Evolutionary conservation across 2,113 vertebrate genomes (phyloP), one percentile per base, ranked within the genome.

Genomic region (Alouatta palliata): DNA sequence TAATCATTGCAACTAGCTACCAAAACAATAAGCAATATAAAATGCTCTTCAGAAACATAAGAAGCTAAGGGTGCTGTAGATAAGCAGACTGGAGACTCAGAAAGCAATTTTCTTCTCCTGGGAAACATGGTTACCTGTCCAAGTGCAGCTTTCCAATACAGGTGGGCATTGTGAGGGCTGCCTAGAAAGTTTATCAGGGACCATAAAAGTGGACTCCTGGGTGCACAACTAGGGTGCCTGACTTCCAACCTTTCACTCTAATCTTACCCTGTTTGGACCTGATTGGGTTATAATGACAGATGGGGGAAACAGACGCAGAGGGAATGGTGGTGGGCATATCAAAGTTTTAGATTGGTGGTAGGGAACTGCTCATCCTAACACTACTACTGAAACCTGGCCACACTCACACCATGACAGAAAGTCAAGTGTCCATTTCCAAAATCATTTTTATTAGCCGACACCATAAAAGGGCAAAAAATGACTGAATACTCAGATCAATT

Each of bases 401-500:
- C 7, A 86, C 14, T 12, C 89, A 61, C 32, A 12, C 32, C 2
- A 32, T 64, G 84, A 96, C 6, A 86, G 85, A 91, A 83, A 58
- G 83, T 93, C 95, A 97, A 96, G 40, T 71, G 54, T 80, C 85
- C 0, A 49, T 94, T 98, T 98, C 96, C 86, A 96, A 97, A 99
- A 95, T 91, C 71, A 83, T 94, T 98, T 98, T 98, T 98, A 98
- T 98, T 98, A 79, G 45, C 97, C 91, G 90, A 96, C 80, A 97
- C 71, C 89, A 97, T 89, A 97, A 98, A 98, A 98, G 97, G 97
- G 97, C 98, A 98, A 98, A 82, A 94, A 97, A 98, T 96, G 96
- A 96, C 97, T 94, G 97, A 98, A 98, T 94, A 97, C 97, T 98
- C 90, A 76, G 97, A 98, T 98, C 98, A 98, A 98, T 99, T 98